A percentile compares a stretch with the other conserved stretches of the same genome.
Conservation (phyloP, 2,113 vertebrate species). For the Caretta caretta region DNA sequence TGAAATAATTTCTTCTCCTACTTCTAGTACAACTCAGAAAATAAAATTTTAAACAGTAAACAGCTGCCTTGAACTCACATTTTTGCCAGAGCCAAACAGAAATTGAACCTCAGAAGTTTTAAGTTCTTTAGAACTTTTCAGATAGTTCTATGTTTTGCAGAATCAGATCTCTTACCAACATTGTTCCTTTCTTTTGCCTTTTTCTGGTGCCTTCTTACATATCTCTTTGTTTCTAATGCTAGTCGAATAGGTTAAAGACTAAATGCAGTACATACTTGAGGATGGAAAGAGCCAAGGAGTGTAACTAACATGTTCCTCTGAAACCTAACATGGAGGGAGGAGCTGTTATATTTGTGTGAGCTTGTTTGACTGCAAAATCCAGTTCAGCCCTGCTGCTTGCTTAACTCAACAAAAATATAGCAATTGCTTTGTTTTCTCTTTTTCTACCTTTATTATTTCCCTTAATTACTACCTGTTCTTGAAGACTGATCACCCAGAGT, state of each 20-base stretch:
- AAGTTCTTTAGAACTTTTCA: not conserved
- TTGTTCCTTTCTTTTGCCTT: not conserved
- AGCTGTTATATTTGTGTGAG: not conserved
- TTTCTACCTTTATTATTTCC: not conserved
- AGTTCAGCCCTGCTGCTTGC: not conserved
- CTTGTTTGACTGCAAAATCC: not conserved
- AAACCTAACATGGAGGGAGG: not conserved
- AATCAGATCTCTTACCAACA: not conserved
- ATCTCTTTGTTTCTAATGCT: not conserved
- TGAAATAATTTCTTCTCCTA: not conserved
- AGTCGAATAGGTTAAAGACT: not conserved
- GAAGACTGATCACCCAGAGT: not conserved
- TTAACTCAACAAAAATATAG: not conserved
- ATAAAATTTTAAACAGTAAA: not conserved
- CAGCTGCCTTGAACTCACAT: accelerated
- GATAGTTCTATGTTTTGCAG: not conserved
- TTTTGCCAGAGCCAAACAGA: not conserved
- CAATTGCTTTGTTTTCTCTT: not conserved
- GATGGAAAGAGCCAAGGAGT: not conserved
- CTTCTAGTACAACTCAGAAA: not conserved
- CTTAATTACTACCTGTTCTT: not conserved
- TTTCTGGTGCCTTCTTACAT: not conserved
- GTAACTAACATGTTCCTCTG: not conserved
- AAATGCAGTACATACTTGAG: not conserved
- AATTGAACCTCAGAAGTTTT: not conserved